Percentiles rank a stretch among this genome's conserved stretches.
phyloP scores from a whole-genome alignment of 2,888 invertebrate genomes.

The Callimorpha dominula region DNA sequence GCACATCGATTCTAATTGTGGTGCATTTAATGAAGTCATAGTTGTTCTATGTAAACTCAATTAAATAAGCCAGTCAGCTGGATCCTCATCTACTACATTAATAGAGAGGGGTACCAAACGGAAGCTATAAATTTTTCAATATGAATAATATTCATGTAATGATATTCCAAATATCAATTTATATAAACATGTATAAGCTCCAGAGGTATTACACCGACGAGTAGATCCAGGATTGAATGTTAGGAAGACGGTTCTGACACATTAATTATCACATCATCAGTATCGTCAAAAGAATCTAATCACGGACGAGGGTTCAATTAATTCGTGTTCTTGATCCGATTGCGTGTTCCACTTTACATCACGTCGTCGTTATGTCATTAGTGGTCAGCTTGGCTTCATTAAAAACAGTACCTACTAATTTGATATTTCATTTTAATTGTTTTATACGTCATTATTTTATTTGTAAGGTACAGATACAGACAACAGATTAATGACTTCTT shows the following conservation, averaged over 20 bases:
- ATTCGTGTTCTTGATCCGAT: neutral
- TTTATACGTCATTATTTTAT: neutral
- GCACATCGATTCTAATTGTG: too few relatives aligned
- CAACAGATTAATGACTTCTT: too few relatives aligned
- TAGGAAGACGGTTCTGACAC: slow-evolving; percentile 4
- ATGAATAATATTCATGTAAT: neutral
- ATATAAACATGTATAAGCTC: neutral
- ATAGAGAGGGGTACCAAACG: too few relatives aligned
- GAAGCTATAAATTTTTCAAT: too few relatives aligned
- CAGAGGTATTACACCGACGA: neutral
- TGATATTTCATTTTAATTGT: neutral
- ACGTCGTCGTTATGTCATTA: too few relatives aligned
- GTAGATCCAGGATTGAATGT: neutral
- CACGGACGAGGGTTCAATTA: slow-evolving; percentile 18
- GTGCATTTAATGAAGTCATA: neutral
- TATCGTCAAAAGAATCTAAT: slow-evolving; percentile 22
- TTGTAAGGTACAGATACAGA: too few relatives aligned
- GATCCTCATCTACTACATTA: too few relatives aligned
- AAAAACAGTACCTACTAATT: neutral
- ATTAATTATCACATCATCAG: slow-evolving; percentile 16
- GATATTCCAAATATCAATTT: neutral
- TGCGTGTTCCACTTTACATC: neutral
- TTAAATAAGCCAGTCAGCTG: neutral
- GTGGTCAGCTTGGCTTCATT: neutral
- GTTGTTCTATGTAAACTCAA: neutral